Base-by-base conservation (phyloP, 1,140 invertebrate species). In the Rhizoglyphus robini region DNA sequence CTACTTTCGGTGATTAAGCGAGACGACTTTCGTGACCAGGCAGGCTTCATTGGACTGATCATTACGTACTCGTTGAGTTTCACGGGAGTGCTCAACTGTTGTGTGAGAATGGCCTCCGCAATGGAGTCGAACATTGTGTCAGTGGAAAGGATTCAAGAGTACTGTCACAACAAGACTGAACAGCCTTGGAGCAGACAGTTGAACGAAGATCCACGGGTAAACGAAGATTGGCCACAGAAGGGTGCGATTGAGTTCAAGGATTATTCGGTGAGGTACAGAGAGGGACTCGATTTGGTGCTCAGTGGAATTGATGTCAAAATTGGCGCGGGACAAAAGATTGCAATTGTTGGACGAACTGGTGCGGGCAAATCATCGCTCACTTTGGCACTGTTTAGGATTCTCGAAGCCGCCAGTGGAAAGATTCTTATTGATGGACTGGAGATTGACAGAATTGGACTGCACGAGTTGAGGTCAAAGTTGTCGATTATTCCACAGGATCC, bases 81-180 rank as follows among this genome's bases (percentile, higher is more conserved):
- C 51, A 96, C 93, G 0, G 88, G 92, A 82, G 92, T 89, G 0
- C 77, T 97, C 4, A 97, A 96, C 75, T 96, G 90, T 91, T 78
- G 96, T 67, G 93, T 99, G 5, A 80, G 93, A 67, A 96, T 96
- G 91, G 90, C 89, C 0, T 90, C 90, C 4, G 93, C 97, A 72
- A 85, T 98, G 31, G 95, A 98, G 79, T 95, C 91, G 0, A 96
- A 97, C 73, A 96, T 97, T 68, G 94, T 98, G 0, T 90, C 92
- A 18, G 93, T 98, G 1, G 95, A 99, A 76, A 84, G 95, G 76
- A 91, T 99, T 68, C 93, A 92, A 74, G 94, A 98, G 73, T 98
- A 97, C 73, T 84, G 87, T 1, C 88, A 95, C 74, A 87, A 87
- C 0, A 78, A 81, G 61, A 74, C 74, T 38, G 81, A 81, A 72